Percentiles rank a stretch among this genome's conserved stretches.
phyloP scores from a whole-genome alignment of 2,888 invertebrate genomes.

The Autographa gamma region DNA sequence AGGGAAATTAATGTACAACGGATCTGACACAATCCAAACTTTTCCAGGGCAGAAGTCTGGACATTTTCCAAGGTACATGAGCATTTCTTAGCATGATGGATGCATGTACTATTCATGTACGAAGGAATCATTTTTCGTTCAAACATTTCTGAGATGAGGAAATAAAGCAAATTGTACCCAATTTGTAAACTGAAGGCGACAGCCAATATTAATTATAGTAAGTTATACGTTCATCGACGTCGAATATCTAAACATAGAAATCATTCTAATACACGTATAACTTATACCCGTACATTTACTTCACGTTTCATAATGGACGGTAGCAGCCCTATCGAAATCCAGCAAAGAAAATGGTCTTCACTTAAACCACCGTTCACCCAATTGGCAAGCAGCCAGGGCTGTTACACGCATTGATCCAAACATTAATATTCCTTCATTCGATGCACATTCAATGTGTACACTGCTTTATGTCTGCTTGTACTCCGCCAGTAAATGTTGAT shows the following conservation, averaged over 20 bases:
- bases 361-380: conserved; percentile 57
- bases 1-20: no score
- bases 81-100: no score
- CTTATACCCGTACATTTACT: conserved; percentile 6
- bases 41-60: no score
- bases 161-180: not conserved
- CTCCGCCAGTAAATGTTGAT: conserved; percentile 36
- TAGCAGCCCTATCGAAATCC: conserved; percentile 32
- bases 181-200: not conserved
- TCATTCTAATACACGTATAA: not conserved
- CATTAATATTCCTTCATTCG: conserved; percentile 75
- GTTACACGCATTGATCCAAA: conserved; percentile 69
- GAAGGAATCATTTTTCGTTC: no score
- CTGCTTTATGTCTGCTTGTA: conserved; percentile 55
- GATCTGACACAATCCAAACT: no score
- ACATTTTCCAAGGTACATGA: no score
- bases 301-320: conserved; percentile 11
- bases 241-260: not conserved
- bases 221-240: not conserved
- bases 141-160: not conserved
- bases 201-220: not conserved
- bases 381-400: conserved; percentile 74
- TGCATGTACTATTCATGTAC: no score
- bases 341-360: conserved; percentile 41
- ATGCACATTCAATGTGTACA: conserved; percentile 59